Percentiles rank a stretch among this genome's conserved stretches.
Evolutionary conservation across 1,140 invertebrate species (phyloP).

Genomic region (Aphidius ervi): DNA sequence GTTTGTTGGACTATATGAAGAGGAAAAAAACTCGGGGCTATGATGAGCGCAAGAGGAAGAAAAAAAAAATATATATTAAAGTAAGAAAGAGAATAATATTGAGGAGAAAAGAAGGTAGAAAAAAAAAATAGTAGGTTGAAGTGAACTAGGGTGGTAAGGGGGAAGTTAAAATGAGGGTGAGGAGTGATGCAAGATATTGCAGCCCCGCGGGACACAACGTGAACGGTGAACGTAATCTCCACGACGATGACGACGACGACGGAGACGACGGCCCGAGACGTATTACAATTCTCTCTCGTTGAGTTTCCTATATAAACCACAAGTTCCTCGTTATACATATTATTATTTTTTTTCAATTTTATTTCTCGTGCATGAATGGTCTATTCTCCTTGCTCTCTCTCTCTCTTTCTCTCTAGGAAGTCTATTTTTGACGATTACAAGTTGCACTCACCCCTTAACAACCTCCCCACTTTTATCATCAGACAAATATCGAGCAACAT

Average conservation of each 20-base stretch:
- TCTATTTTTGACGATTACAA: constrained; percentile 14
- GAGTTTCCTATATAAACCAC: constrained; percentile 35
- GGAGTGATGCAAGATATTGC: constrained; percentile 53
- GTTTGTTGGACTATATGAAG: constrained; percentile 8
- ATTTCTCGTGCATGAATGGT: constrained; percentile 38
- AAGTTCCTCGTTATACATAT: constrained; percentile 14
- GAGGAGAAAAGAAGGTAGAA: constrained; percentile 18
- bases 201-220: constrained; percentile 49
- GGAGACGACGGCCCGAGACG: constrained; percentile 34
- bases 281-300: constrained; percentile 45
- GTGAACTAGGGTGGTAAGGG: constrained; percentile 1
- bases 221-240: constrained; percentile 47
- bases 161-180: constrained; percentile 20
- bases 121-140: constrained; percentile 12
- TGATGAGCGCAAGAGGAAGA: background rate
- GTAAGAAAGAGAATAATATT: constrained; percentile 15
- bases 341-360: constrained; percentile 10
- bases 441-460: background rate
- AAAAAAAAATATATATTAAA: constrained; percentile 12
- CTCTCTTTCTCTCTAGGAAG: constrained; percentile 41
- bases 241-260: constrained; percentile 32
- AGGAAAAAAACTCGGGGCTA: background rate
- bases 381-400: constrained; percentile 41
- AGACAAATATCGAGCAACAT: too few relatives aligned
- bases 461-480: background rate